These are phyloP conservation scores for Cyclopterus lumpus DNA, from an alignment of 2,797 vertebrate genomes.

Conservation along the genomic window DNA sequence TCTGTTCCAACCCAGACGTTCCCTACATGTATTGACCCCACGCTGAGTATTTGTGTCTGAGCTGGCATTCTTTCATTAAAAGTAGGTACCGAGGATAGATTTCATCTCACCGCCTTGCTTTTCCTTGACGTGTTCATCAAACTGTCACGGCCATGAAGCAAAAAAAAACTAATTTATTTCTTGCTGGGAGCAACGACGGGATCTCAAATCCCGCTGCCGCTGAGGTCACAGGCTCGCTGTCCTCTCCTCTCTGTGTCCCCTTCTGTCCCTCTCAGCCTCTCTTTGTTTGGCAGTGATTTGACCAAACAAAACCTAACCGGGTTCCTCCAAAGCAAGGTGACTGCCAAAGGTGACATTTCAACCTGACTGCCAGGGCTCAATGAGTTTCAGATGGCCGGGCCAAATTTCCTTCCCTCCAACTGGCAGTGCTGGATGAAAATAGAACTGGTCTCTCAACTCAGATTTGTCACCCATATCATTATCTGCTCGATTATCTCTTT, in stretches of 20 bases:
- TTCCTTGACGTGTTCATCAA: conserved; percentile 63
- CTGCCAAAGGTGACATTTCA: conserved; percentile 73
- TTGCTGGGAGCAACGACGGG: conserved; percentile 45
- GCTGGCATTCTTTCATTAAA: conserved; percentile 37
- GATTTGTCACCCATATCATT: conserved; percentile 65
- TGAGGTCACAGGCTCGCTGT: conserved; percentile 44
- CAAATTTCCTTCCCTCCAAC: conserved; percentile 51
- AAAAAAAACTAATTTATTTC: conserved; percentile 53
- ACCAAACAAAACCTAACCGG: conserved; percentile 67
- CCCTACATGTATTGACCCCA: conserved; percentile 1
- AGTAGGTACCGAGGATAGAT: conserved; percentile 17
- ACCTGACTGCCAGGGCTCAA: conserved; percentile 58
- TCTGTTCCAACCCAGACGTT: background rate
- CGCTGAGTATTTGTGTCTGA: conserved; percentile 14
- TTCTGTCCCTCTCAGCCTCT: conserved; percentile 26
- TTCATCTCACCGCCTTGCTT: conserved; percentile 40
- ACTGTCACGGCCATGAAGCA: conserved; percentile 38
- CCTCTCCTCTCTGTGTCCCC: conserved; percentile 23
- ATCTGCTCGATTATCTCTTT: conserved; percentile 46
- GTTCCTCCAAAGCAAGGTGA: conserved; percentile 75
- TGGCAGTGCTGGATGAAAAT: conserved; percentile 63
- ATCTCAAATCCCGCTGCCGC: conserved; percentile 41
- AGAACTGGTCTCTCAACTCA: conserved; percentile 55
- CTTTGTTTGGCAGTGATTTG: conserved; percentile 68
- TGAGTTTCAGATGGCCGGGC: conserved; percentile 56